These are phyloP conservation scores for Hydraecia micacea DNA, from an alignment of 2,888 invertebrate genomes.

Conservation along the genomic window DNA sequence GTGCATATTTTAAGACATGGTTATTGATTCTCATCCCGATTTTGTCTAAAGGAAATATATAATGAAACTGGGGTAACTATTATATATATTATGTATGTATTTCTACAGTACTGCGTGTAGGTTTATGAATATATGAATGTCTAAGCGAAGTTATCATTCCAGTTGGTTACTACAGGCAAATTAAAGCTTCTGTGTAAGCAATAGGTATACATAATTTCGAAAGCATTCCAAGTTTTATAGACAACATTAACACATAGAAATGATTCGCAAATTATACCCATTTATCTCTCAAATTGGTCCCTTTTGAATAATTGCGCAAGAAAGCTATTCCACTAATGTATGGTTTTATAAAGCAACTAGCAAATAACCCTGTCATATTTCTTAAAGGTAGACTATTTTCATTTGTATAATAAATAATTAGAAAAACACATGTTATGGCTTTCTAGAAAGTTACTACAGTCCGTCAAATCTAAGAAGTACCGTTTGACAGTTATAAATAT, in stretches of 20 bases:
- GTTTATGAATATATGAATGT: conserved; percentile 47
- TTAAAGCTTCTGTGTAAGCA: not conserved
- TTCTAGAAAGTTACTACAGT: not conserved
- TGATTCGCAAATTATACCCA: conserved; percentile 12
- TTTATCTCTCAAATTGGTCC: conserved; percentile 20
- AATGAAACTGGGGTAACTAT: conserved; percentile 11
- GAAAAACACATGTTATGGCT: not conserved
- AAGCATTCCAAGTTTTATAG: not conserved
- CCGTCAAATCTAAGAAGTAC: too few species aligned
- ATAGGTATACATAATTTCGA: conserved; percentile 7
- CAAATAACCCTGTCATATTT: not conserved
- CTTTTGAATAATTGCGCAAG: conserved; percentile 8
- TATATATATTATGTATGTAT: conserved; percentile 8
- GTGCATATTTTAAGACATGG: conserved; percentile 31
- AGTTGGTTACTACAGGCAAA: conserved; percentile 3
- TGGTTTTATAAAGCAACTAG: not conserved
- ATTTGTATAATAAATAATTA: not conserved
- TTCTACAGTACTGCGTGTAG: conserved; percentile 14
- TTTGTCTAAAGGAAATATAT: conserved; percentile 16
- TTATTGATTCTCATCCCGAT: conserved; percentile 40
- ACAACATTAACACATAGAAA: conserved; percentile 13
- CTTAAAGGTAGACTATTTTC: not conserved
- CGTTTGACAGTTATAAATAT: too few species aligned
- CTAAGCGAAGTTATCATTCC: conserved; percentile 25
- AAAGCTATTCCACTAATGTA: conserved; percentile 14